Evolutionary conservation across 2,888 invertebrate genomes (phyloP).

Genomic region (Chorisops tibialis): DNA sequence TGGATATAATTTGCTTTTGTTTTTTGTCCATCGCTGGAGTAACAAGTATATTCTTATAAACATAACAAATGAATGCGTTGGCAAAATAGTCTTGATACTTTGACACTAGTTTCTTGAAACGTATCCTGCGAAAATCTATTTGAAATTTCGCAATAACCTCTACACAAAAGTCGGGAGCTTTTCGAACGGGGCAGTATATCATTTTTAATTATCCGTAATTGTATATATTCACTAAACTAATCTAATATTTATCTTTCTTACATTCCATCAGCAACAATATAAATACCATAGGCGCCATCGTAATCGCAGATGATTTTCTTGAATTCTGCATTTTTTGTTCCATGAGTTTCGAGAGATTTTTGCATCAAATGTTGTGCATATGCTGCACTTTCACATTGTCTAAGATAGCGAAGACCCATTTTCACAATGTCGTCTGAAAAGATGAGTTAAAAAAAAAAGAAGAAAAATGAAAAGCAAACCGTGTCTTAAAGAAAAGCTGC

Average conservation of each 20-base stretch:
- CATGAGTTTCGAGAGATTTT: slow-evolving; percentile 59
- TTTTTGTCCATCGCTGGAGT: too few species aligned
- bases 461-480: background rate
- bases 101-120: too few species aligned
- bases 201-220: too few species aligned
- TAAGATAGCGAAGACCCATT: slow-evolving; percentile 59
- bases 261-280: slow-evolving; percentile 57
- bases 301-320: slow-evolving; percentile 59
- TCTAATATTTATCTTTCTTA: slow-evolving; percentile 47
- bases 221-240: too few species aligned
- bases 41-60: too few species aligned
- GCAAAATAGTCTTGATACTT: too few species aligned
- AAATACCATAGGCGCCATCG: slow-evolving; percentile 63
- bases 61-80: too few species aligned
- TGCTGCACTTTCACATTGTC: slow-evolving; percentile 65
- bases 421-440: slow-evolving; percentile 38
- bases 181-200: too few species aligned
- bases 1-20: too few species aligned
- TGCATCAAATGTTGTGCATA: slow-evolving; percentile 56
- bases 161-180: too few species aligned
- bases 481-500: slow-evolving; percentile 14
- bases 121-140: too few species aligned
- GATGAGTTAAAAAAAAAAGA: background rate
- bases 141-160: too few species aligned
- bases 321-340: slow-evolving; percentile 57